Evolutionary conservation across 2,797 vertebrate species (phyloP).

Genomic region (Lerista edwardsae): DNA sequence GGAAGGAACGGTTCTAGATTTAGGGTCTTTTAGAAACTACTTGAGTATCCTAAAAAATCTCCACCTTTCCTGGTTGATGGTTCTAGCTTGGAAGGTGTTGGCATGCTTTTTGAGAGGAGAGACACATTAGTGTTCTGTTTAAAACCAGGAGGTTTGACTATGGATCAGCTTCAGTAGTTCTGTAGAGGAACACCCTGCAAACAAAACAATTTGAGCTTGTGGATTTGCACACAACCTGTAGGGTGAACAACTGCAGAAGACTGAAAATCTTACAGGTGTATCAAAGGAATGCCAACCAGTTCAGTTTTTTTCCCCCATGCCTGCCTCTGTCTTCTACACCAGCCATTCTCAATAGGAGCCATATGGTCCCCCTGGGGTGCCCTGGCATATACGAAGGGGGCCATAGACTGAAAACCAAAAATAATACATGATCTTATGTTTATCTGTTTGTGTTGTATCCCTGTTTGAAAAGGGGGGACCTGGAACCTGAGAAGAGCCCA

Average conservation of each 20-base stretch:
- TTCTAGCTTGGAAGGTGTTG: neutral
- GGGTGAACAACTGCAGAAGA: neutral
- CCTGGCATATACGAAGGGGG: no score
- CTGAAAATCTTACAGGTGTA: neutral
- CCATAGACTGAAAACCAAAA: no score
- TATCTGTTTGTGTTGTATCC: no score
- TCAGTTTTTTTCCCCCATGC: neutral
- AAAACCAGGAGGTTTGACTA: neutral
- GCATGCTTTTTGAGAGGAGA: rapidly evolving
- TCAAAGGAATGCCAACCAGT: neutral
- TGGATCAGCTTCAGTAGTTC: neutral
- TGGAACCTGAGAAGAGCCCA: no score
- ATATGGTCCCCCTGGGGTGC: no score
- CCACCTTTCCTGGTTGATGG: neutral
- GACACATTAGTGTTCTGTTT: neutral
- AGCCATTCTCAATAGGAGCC: no score
- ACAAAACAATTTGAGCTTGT: neutral
- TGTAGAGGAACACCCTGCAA: neutral
- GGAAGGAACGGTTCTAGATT: neutral
- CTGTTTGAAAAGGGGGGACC: no score
- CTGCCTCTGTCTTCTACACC: neutral
- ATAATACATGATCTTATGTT: no score
- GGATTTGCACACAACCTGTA: neutral
- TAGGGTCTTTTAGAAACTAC: neutral
- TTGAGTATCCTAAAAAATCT: neutral